These are phyloP conservation scores for Eunapius fragilis DNA, from an alignment of 37 sponge, comb jelly and placozoan species.

Conservation along the genomic window DNA sequence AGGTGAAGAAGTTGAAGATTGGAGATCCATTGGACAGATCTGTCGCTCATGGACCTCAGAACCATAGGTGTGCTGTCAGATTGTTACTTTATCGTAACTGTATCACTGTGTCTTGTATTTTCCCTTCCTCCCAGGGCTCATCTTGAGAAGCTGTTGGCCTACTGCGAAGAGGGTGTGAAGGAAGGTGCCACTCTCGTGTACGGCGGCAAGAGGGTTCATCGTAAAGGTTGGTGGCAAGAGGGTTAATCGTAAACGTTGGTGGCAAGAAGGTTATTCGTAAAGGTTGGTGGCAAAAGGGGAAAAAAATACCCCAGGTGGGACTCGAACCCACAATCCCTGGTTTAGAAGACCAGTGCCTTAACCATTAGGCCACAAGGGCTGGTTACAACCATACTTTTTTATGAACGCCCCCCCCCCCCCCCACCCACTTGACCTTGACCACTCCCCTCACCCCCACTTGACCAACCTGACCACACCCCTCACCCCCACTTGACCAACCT, in stretches of 20 bases:
- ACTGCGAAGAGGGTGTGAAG: conserved; percentile 74
- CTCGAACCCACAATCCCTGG: too few relatives aligned
- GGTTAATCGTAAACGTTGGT: background rate
- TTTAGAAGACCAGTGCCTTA: too few relatives aligned
- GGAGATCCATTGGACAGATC: conserved; percentile 90
- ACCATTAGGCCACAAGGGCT: too few relatives aligned
- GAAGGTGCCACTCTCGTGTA: conserved; percentile 91
- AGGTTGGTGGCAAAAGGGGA: too few relatives aligned
- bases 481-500: too few relatives aligned
- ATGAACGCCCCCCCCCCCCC: too few relatives aligned
- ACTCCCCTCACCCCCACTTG: too few relatives aligned
- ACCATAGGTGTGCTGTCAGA: conserved; percentile 64
- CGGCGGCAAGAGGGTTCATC: conserved; percentile 86
- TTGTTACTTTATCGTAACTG: background rate
- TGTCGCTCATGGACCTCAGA: conserved; percentile 98
- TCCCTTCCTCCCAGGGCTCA: conserved; percentile 78
- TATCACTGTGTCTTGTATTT: background rate
- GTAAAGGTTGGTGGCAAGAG: conserved; percentile 51
- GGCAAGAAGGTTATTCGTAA: background rate
- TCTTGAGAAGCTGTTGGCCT: conserved; percentile 76
- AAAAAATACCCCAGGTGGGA: too few relatives aligned
- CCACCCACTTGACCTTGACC: too few relatives aligned
- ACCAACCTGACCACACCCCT: too few relatives aligned
- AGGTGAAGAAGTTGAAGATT: conserved; percentile 20
- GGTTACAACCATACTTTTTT: too few relatives aligned